These are phyloP conservation scores for Pipa parva DNA, from an alignment of 2,113 vertebrate genomes.

Conservation along the genomic window DNA sequence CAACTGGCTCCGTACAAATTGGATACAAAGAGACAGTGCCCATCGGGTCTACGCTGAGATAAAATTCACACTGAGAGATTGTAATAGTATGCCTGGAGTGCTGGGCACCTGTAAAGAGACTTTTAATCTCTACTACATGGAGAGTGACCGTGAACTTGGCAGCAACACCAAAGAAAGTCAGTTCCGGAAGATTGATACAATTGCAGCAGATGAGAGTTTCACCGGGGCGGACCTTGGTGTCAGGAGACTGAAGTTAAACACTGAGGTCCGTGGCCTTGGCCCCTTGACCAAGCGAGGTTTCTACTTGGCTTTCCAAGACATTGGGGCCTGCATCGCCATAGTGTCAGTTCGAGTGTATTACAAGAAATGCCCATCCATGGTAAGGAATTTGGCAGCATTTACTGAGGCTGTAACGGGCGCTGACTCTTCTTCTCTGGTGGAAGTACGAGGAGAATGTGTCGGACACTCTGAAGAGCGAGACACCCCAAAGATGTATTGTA, in stretches of 20 bases:
- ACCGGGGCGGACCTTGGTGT: constrained; percentile 89
- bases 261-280: constrained; percentile 85
- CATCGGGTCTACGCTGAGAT: constrained; percentile 89
- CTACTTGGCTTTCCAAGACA: constrained; percentile 96
- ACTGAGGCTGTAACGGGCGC: constrained; percentile 89
- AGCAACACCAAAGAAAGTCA: constrained; percentile 80
- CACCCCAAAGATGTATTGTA: constrained; percentile 98
- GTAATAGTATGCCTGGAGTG: constrained; percentile 95
- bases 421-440: constrained; percentile 90
- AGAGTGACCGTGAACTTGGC: constrained; percentile 84
- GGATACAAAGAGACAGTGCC: constrained; percentile 83
- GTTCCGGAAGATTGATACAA: constrained; percentile 93
- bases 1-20: constrained; percentile 91
- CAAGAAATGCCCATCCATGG: constrained; percentile 86
- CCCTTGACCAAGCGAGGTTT: constrained; percentile 83
- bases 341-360: constrained; percentile 91
- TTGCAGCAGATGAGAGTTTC: constrained; percentile 94
- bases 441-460: constrained; percentile 89
- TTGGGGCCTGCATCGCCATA: constrained; percentile 89
- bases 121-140: constrained; percentile 93
- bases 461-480: constrained; percentile 89
- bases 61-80: constrained; percentile 91
- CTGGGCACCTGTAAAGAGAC: constrained; percentile 97
- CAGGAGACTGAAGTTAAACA: constrained; percentile 88
- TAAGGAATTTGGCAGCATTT: constrained; percentile 88